Percentiles rank a stretch among this genome's conserved stretches.
phyloP scores from a whole-genome alignment of 2,113 vertebrate species.

The Semnornis frantzii region DNA sequence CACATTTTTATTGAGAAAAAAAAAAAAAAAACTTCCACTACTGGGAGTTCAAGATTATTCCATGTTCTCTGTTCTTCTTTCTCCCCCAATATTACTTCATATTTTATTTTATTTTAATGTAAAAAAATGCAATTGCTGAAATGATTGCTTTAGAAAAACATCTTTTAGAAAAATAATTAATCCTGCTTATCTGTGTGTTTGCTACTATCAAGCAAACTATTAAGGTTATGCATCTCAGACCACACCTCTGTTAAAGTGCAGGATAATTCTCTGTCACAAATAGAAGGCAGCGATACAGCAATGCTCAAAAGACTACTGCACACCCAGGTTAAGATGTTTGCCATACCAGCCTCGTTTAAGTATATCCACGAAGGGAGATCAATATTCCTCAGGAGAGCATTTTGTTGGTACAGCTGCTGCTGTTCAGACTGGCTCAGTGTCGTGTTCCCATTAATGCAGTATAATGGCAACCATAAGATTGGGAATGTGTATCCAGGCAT shows the following conservation, averaged over 20 bases:
- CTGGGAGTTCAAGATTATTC: neutral
- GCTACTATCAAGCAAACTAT: neutral
- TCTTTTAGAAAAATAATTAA: neutral
- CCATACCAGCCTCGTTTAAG: slow-evolving; percentile 31
- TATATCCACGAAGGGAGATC: slow-evolving; percentile 34
- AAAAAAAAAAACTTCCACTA: neutral
- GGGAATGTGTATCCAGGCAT: neutral
- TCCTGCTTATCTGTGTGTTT: neutral
- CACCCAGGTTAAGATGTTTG: slow-evolving; percentile 1
- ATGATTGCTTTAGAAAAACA: neutral
- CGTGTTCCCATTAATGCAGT: slow-evolving; percentile 25
- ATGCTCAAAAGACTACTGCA: neutral
- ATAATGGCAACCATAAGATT: slow-evolving; percentile 1
- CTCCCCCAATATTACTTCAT: neutral
- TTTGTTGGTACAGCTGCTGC: slow-evolving; percentile 29
- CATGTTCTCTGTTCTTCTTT: neutral
- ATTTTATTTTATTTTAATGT: neutral
- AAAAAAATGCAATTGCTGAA: neutral
- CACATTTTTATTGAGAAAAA: neutral
- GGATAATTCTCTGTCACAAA: neutral
- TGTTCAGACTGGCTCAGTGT: slow-evolving; percentile 28
- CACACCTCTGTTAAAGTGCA: neutral
- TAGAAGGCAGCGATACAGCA: neutral
- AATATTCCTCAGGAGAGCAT: slow-evolving; percentile 29
- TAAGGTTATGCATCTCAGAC: neutral